Evolutionary conservation across 2,888 invertebrate species (phyloP).

Genomic region (Panopea generosa): DNA sequence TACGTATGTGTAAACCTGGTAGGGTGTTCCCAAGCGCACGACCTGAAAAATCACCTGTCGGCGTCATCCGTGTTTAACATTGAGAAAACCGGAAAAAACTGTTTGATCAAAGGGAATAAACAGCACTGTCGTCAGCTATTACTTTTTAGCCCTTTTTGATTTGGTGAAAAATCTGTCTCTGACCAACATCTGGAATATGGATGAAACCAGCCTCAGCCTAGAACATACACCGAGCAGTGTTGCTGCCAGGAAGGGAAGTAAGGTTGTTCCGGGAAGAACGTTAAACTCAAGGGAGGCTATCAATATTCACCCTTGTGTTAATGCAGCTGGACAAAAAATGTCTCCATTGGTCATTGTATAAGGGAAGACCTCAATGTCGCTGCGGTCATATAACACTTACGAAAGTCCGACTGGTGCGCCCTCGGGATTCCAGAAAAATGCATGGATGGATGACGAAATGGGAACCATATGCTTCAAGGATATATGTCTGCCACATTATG

Average conservation of each 20-base stretch:
- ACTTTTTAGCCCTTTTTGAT: background rate
- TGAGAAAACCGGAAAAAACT: slow-evolving; percentile 9
- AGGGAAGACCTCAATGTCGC: slow-evolving; percentile 50
- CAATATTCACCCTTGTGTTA: slow-evolving; percentile 53
- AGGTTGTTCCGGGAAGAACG: slow-evolving; percentile 9
- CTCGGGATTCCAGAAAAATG: slow-evolving; percentile 62
- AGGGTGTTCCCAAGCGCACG: too few relatives aligned
- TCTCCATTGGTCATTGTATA: slow-evolving; percentile 59
- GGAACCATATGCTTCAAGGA: slow-evolving; percentile 65
- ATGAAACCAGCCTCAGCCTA: slow-evolving; percentile 25
- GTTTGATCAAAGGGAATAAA: background rate
- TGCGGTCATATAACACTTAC: slow-evolving; percentile 49
- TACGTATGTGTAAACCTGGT: too few relatives aligned
- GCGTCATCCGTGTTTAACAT: background rate
- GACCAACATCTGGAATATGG: slow-evolving; percentile 15
- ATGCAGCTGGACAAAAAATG: slow-evolving; percentile 53
- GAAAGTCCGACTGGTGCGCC: slow-evolving; percentile 48
- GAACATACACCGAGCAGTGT: slow-evolving; percentile 21
- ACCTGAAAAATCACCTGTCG: too few relatives aligned
- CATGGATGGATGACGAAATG: slow-evolving; percentile 65
- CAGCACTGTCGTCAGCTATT: background rate
- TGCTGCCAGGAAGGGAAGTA: slow-evolving; percentile 14
- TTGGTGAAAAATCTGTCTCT: background rate
- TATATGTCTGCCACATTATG: slow-evolving; percentile 63
- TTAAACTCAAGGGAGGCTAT: slow-evolving; percentile 7